Evolutionary conservation across 2,113 vertebrate species (phyloP), one percentile per base, ranked within the genome.

Genomic region (Pelecanoides urinatrix): DNA sequence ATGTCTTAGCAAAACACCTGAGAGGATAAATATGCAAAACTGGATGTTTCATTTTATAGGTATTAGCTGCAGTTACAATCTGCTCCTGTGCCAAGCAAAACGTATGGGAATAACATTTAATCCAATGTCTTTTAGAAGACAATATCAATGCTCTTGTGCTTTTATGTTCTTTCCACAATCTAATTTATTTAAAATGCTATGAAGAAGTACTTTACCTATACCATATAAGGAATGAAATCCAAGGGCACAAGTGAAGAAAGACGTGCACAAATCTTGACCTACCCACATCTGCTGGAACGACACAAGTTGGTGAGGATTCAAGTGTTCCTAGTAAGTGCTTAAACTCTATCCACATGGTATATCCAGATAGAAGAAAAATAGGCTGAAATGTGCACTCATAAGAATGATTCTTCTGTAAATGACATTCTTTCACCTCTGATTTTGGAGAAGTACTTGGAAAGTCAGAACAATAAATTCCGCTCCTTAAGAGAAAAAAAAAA

Each of bases 271-370:
- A 63, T 52, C 32, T 58, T 29, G 10, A 96, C 99, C 91, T 98
- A 99, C 99, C 99, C 45, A 99, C 97, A 63, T 99, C 98, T 49
- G 98, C 97, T 79, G 99, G 99, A 26, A 98, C 93, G 8, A 99
- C 85, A 94, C 99, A 99, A 9, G 95, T 56, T 14, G 99, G 98
- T 72, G 97, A 97, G 68, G 99, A 99, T 29, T 97, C 94, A 78
- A 99, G 96, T 0, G 97, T 98, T 44, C 98, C 98, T 32, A 98
- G 92, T 1, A 71, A 79, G 25, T 98, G 98, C 16, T 97, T 88
- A 34, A 99, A 95, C 71, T 99, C 98, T 59, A 99, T 91, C 99
- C 99, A 99, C 97, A 99, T 98, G 90, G 98, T 98, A 36, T 99
- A 99, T 90, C 99, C 99, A 85, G 98, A 99, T 0, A 98, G 79